These are phyloP conservation scores for Leucoptera coffeella DNA, from an alignment of 2,888 invertebrate species.

Conservation along the genomic window DNA sequence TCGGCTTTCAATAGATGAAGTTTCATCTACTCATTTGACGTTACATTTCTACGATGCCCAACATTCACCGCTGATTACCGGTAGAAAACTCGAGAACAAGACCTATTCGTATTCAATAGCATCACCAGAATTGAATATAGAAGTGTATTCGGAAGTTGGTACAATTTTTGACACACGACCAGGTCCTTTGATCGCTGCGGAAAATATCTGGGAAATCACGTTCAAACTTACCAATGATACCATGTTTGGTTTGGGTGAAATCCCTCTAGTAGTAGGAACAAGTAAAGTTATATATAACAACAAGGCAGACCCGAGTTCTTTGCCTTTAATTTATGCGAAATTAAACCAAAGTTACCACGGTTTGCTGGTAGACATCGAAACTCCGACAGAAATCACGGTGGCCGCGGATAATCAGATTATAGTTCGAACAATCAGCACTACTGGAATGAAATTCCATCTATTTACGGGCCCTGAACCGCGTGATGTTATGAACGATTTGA, in stretches of 20 bases:
- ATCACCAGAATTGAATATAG: constrained; percentile 21
- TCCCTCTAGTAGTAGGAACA: constrained; percentile 22
- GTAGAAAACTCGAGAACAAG: constrained; percentile 16
- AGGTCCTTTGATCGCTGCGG: constrained; percentile 54
- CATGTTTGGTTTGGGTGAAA: constrained; percentile 52
- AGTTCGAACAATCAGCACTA: constrained; percentile 45
- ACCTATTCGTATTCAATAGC: constrained; percentile 17
- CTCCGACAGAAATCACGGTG: constrained; percentile 50
- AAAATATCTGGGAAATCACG: constrained; percentile 56
- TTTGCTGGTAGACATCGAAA: constrained; percentile 37
- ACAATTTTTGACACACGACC: constrained; percentile 42
- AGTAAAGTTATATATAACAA: constrained; percentile 40
- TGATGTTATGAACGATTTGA: constrained; percentile 30
- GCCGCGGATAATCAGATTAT: constrained; percentile 44
- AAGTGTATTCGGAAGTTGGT: constrained; percentile 17
- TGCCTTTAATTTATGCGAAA: constrained; percentile 49
- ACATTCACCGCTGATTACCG: constrained; percentile 9
- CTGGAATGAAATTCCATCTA: constrained; percentile 28
- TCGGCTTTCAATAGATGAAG: constrained; percentile 25
- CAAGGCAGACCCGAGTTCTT: constrained; percentile 24
- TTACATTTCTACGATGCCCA: constrained; percentile 23
- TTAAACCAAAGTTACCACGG: constrained; percentile 49
- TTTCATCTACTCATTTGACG: constrained; percentile 23
- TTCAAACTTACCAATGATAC: constrained; percentile 43
- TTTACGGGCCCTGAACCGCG: constrained; percentile 31